phyloP scores from a whole-genome alignment of 2,113 vertebrate species.

The Callithrix jacchus region DNA sequence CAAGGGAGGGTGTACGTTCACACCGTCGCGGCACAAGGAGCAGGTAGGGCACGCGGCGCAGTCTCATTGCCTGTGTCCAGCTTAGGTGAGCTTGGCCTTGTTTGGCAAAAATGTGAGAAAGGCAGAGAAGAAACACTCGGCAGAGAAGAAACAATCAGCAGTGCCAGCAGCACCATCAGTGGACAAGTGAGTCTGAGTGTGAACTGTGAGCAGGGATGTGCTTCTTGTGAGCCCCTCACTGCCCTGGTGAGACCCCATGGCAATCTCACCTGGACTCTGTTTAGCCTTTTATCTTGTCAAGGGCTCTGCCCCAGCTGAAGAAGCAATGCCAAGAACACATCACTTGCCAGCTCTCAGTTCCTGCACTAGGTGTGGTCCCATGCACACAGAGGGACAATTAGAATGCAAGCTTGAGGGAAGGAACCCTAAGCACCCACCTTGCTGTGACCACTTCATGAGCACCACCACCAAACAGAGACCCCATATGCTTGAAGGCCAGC shows the following conservation, averaged over 20 bases:
- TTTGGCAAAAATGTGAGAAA: neutral
- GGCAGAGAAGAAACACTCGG: too few relatives aligned
- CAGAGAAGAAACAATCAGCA: fast-evolving
- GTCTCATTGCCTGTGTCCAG: fast-evolving
- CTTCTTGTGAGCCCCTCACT: neutral
- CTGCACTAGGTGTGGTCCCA: neutral
- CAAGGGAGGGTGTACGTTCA: neutral
- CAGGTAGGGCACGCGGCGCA: fast-evolving
- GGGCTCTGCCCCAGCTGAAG: neutral
- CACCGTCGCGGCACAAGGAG: fast-evolving
- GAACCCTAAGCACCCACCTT: neutral
- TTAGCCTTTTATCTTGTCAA: neutral
- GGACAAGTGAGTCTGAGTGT: fast-evolving
- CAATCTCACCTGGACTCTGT: neutral
- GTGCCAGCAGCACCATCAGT: too few relatives aligned
- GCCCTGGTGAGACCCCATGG: fast-evolving
- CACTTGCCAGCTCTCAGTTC: neutral
- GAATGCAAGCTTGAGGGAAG: neutral
- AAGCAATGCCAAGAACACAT: neutral
- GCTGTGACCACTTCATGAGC: neutral
- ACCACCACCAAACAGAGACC: neutral
- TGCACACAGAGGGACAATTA: neutral
- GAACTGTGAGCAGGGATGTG: neutral
- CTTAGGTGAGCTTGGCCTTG: neutral
- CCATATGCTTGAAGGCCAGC: neutral